Evolutionary conservation across 2,113 vertebrate species (phyloP).

Genomic region (Lamprotornis superbus): DNA sequence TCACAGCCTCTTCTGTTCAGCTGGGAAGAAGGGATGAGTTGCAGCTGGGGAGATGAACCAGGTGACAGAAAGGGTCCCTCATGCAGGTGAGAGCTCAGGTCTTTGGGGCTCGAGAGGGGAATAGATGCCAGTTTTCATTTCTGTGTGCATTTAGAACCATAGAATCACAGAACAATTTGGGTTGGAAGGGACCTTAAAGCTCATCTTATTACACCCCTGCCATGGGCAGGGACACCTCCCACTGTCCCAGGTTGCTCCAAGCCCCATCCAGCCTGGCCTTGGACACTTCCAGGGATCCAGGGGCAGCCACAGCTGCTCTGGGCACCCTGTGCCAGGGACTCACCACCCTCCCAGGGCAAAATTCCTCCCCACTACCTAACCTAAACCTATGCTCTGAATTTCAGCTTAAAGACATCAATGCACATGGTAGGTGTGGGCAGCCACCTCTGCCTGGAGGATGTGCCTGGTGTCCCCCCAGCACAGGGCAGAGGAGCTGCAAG

Average conservation of each 20-base stretch:
- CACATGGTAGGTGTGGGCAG: neutral
- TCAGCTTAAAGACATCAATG: neutral
- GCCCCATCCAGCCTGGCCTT: fast-evolving
- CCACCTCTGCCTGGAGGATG: neutral
- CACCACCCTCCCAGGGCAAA: fast-evolving
- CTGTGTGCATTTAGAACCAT: neutral
- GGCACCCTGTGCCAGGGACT: neutral
- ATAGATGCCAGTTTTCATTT: neutral
- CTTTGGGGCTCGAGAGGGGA: neutral
- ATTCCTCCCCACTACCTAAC: neutral
- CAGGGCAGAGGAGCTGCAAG: neutral
- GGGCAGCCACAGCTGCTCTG: neutral
- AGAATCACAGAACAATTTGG: neutral
- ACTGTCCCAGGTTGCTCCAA: fast-evolving
- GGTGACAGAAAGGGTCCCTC: neutral
- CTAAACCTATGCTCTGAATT: neutral
- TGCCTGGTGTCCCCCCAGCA: fast-evolving
- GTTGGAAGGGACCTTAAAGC: neutral
- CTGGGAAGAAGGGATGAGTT: neutral
- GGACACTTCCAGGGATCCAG: neutral
- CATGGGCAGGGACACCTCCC: neutral
- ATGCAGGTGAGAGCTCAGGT: neutral
- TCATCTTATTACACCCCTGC: neutral
- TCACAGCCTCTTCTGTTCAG: neutral
- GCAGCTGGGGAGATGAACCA: neutral